Conservation (phyloP, 2,113 vertebrate species). For the Archocentrus centrarchus region DNA sequence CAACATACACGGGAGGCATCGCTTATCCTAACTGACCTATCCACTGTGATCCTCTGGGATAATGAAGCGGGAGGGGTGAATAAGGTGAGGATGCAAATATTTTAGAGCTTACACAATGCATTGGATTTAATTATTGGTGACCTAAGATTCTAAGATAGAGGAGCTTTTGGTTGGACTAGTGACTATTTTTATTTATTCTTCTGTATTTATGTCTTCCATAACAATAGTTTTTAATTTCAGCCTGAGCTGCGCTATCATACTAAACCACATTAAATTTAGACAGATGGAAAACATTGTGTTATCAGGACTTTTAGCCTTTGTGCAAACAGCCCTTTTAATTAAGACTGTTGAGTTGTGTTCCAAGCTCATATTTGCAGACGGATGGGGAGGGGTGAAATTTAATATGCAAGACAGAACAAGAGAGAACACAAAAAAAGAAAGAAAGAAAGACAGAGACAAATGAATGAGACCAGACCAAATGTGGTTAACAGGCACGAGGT, state of each 20-base stretch:
- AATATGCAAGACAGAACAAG: constrained; percentile 26
- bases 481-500: background rate
- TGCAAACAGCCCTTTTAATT: constrained; percentile 72
- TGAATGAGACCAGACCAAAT: background rate
- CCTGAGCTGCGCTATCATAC: constrained; percentile 39
- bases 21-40: background rate
- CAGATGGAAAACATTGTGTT: constrained; percentile 54
- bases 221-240: constrained; percentile 46
- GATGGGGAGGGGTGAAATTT: constrained; percentile 33
- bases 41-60: background rate
- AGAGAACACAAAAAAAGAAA: background rate
- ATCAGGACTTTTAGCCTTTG: constrained; percentile 67
- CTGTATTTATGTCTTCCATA: constrained; percentile 39
- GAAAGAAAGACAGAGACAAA: background rate
- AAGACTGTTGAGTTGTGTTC: constrained; percentile 60
- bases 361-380: constrained; percentile 55
- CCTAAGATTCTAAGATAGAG: background rate
- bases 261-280: constrained; percentile 59
- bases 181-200: constrained; percentile 12
- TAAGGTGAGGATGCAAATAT: background rate
- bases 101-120: background rate
- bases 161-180: background rate
- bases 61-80: background rate
- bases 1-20: background rate
- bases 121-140: constrained; percentile 18